phyloP scores from a whole-genome alignment of 2,888 invertebrate species.

The Formica aserva region DNA sequence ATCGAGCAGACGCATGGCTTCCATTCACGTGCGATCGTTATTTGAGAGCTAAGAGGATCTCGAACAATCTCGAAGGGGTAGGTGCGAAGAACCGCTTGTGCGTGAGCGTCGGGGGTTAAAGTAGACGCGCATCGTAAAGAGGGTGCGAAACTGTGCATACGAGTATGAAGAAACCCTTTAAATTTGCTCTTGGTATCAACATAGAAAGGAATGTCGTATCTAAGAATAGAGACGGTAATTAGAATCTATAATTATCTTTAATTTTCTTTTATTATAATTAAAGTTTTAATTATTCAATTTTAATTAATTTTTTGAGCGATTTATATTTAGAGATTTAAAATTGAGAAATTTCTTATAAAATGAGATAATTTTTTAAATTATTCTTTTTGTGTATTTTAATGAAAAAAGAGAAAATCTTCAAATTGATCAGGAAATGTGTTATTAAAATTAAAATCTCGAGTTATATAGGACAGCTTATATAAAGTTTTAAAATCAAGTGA shows the following conservation, averaged over 20 bases:
- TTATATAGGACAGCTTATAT: background rate
- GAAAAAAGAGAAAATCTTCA: background rate
- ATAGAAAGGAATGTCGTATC: background rate
- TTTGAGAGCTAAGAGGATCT: slow-evolving; percentile 59
- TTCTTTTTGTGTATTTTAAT: background rate
- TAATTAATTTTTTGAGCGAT: background rate
- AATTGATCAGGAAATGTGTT: background rate
- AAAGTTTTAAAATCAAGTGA: background rate
- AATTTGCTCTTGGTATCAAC: slow-evolving; percentile 15
- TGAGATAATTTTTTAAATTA: background rate
- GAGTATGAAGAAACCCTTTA: slow-evolving; percentile 24
- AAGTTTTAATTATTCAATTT: background rate
- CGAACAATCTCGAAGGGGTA: slow-evolving; percentile 53
- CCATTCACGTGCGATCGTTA: slow-evolving; percentile 47
- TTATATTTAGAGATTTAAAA: background rate
- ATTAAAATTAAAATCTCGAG: background rate
- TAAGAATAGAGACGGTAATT: background rate
- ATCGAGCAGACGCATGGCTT: slow-evolving; percentile 45
- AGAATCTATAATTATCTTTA: background rate
- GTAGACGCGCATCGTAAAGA: slow-evolving; percentile 29
- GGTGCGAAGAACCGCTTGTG: slow-evolving; percentile 52
- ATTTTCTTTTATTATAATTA: background rate
- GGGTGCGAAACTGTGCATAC: slow-evolving; percentile 31
- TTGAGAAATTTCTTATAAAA: background rate
- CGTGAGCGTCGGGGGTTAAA: slow-evolving; percentile 38